Conservation (phyloP, 2,888 invertebrate genomes). For the Polia nebulosa region DNA sequence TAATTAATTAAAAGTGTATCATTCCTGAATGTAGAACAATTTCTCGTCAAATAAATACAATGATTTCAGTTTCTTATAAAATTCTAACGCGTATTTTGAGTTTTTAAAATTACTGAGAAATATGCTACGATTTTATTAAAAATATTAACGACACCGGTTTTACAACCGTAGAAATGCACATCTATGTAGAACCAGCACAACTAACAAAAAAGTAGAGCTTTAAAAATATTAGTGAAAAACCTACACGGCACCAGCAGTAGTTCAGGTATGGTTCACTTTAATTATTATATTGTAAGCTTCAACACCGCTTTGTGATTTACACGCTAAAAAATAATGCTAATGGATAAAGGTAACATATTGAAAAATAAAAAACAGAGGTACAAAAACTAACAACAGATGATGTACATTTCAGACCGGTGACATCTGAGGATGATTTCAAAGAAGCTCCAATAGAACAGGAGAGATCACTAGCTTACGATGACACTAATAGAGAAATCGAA, state of each 20-base stretch:
- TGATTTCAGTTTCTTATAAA: conserved; percentile 63
- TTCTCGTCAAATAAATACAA: conserved; percentile 18
- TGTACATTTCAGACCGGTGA: conserved; percentile 74
- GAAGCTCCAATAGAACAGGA: conserved; percentile 64
- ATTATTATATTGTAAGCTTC: conserved; percentile 72
- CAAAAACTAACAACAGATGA: conserved; percentile 47
- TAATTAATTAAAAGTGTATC: conserved; percentile 43
- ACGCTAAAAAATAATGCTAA: conserved; percentile 70
- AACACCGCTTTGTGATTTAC: conserved; percentile 71
- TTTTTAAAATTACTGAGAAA: conserved; percentile 18
- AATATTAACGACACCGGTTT: conserved; percentile 48
- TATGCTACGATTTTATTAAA: conserved; percentile 26
- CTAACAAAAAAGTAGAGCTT: conserved; percentile 74
- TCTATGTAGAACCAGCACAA: conserved; percentile 66
- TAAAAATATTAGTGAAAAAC: conserved; percentile 67
- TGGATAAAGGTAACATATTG: conserved; percentile 61
- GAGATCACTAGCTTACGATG: conserved; percentile 74
- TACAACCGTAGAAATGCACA: conserved; percentile 56
- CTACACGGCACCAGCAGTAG: conserved; percentile 69
- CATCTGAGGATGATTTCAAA: conserved; percentile 56
- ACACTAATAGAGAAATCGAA: conserved; percentile 67
- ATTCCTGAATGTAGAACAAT: conserved; percentile 46
- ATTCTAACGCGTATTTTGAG: conserved; percentile 27
- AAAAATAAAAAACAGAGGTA: conserved; percentile 1
- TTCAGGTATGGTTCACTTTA: conserved; percentile 84